phyloP scores from a whole-genome alignment of 2,888 invertebrate genomes.

The Ganaspis brasiliensis region DNA sequence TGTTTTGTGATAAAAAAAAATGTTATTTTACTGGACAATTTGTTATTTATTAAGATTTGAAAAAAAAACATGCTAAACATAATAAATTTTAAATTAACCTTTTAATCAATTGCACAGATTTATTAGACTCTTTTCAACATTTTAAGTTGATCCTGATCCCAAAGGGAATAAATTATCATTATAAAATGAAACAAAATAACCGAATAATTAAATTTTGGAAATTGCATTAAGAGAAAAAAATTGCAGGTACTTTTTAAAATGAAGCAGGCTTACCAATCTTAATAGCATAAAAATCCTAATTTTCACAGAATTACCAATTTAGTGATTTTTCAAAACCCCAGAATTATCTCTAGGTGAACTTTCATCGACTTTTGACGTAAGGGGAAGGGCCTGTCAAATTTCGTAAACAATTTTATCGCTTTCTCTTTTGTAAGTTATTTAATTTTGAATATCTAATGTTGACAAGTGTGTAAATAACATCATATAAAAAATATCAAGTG shows the following conservation, averaged over 20 bases:
- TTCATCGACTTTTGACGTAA: conserved; percentile 37
- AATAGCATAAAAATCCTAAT: neutral
- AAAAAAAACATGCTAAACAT: too few relatives aligned
- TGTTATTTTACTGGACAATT: too few relatives aligned
- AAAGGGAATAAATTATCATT: too few relatives aligned
- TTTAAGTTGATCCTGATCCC: too few relatives aligned
- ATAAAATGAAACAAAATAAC: too few relatives aligned
- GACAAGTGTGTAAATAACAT: neutral
- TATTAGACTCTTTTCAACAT: too few relatives aligned
- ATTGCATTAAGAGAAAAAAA: too few relatives aligned
- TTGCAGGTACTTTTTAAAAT: neutral
- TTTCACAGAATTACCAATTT: neutral
- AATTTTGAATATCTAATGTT: neutral
- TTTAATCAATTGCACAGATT: too few relatives aligned
- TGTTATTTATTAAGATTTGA: too few relatives aligned
- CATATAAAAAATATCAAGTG: neutral
- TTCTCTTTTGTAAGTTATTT: conserved; percentile 17
- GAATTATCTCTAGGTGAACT: conserved; percentile 36
- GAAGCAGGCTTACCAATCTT: neutral
- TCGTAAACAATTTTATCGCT: conserved; percentile 30
- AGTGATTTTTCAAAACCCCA: neutral
- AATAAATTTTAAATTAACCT: too few relatives aligned
- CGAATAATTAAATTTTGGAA: too few relatives aligned
- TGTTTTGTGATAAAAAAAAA: too few relatives aligned
- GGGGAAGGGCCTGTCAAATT: conserved; percentile 37